These are phyloP conservation scores for Echinops telfairi DNA, from an alignment of 2,113 vertebrate species.

Conservation along the genomic window DNA sequence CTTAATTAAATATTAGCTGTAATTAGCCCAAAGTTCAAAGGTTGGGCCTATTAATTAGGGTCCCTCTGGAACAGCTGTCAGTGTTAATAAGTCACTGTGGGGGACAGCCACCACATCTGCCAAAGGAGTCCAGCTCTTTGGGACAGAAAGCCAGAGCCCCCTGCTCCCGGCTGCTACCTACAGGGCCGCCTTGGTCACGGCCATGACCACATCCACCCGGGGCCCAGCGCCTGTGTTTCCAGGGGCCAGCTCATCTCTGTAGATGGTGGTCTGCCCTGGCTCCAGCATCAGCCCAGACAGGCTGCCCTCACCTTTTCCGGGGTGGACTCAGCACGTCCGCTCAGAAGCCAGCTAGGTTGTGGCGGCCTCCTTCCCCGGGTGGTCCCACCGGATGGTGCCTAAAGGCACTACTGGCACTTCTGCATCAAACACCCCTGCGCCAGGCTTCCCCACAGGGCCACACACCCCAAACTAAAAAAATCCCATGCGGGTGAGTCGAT, in stretches of 20 bases:
- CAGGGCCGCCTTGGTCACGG: background rate
- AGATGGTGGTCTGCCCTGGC: background rate
- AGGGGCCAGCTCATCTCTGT: background rate
- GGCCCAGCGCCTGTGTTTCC: background rate
- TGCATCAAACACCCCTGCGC: background rate
- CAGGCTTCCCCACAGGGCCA: background rate
- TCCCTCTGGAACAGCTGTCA: slow-evolving; percentile 85
- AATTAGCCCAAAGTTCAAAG: slow-evolving; percentile 88
- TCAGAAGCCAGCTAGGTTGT: background rate
- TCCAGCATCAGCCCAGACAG: accelerated
- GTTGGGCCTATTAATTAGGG: slow-evolving; percentile 88
- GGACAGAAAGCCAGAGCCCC: slow-evolving; percentile 38
- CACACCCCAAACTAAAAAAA: background rate
- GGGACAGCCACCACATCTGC: slow-evolving; percentile 87
- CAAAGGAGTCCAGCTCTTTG: slow-evolving; percentile 80
- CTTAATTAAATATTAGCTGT: slow-evolving; percentile 91
- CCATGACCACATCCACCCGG: no score
- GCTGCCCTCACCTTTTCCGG: background rate
- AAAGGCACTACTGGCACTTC: background rate
- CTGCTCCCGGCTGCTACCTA: slow-evolving; percentile 52
- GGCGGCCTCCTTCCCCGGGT: no score
- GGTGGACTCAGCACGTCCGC: background rate
- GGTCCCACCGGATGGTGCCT: background rate
- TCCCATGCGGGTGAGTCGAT: background rate
- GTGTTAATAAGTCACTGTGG: slow-evolving; percentile 88